Conservation (phyloP, 2,797 vertebrate species). For the Falco biarmicus region DNA sequence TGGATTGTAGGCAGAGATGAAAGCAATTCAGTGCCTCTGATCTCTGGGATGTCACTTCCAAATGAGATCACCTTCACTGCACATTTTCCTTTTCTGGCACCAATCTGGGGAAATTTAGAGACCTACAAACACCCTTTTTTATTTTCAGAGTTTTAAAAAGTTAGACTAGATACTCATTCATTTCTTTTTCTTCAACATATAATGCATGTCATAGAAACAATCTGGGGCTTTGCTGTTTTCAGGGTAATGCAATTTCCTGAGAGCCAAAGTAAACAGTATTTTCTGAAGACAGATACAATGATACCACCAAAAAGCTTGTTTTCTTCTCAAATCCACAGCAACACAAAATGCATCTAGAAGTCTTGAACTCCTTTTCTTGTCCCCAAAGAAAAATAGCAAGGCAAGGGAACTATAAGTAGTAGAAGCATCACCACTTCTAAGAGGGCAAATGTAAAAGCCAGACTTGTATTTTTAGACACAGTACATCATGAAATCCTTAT, state of each 20-base stretch:
- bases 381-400: not conserved
- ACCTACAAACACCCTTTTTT: not conserved
- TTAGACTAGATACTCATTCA: not conserved
- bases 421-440: not conserved
- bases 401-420: not conserved
- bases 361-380: not conserved
- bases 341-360: not conserved
- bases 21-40: conserved; percentile 46
- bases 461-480: not conserved
- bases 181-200: not conserved
- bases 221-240: not conserved
- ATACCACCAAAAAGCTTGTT: not conserved
- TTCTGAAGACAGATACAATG: not conserved
- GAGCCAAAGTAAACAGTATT: not conserved
- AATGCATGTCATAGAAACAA: not conserved
- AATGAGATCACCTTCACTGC: conserved; percentile 12
- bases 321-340: not conserved
- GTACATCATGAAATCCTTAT: not conserved
- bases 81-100: not conserved
- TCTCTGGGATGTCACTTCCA: conserved; percentile 26
- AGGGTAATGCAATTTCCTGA: not conserved
- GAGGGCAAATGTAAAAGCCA: not conserved
- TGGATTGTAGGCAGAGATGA: conserved; percentile 44
- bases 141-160: conserved; percentile 7
- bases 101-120: not conserved